Percentiles rank a stretch among this genome's conserved stretches.
Conservation (phyloP, 2,113 vertebrate species). For the Sebastes schlegelii region DNA sequence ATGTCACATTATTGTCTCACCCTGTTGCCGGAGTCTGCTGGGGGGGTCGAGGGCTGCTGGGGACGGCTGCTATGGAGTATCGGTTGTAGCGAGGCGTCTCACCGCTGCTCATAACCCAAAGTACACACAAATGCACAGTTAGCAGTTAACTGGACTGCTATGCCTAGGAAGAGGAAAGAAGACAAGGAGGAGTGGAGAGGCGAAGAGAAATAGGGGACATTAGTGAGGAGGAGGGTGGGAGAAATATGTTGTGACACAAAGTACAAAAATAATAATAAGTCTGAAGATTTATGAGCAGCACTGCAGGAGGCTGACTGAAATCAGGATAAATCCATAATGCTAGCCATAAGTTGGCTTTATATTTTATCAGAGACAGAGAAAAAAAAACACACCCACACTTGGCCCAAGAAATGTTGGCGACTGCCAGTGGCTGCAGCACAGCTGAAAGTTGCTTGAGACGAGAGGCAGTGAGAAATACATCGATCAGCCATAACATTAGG, state of each 20-base stretch:
- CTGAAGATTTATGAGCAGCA: neutral
- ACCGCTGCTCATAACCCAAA: constrained; percentile 89
- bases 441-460: neutral
- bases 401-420: constrained; percentile 3
- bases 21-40: constrained; percentile 80
- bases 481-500: too few species aligned
- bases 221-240: neutral
- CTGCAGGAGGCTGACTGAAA: neutral
- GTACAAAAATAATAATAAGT: neutral
- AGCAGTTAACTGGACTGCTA: constrained; percentile 50
- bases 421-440: constrained; percentile 13
- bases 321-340: neutral
- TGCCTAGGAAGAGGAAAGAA: constrained; percentile 65
- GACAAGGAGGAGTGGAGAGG: neutral
- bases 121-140: constrained; percentile 58
- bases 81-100: constrained; percentile 84
- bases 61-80: constrained; percentile 75
- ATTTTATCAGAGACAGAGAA: constrained; percentile 11
- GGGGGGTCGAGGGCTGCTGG: constrained; percentile 66
- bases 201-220: neutral
- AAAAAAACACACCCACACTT: constrained; percentile 16
- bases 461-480: constrained; percentile 4
- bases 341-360: neutral
- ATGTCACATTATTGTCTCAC: constrained; percentile 75
- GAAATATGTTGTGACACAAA: neutral